Base-by-base conservation (phyloP, 2,888 invertebrate species). In the Sepioteuthis lessoniana region DNA sequence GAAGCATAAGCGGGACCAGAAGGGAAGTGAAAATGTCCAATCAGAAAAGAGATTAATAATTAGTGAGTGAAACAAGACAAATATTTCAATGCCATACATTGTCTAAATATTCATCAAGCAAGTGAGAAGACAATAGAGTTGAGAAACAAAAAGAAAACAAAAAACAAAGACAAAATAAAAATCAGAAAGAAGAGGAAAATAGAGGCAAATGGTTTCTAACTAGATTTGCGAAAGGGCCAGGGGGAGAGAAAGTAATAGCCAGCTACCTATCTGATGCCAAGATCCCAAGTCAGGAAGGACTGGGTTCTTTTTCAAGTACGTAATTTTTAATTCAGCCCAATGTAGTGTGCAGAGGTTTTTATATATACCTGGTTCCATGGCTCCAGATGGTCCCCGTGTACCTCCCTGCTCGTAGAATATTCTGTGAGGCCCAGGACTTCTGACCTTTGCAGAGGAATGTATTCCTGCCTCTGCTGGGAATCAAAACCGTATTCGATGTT, bases 251-350 rank as follows among this genome's bases (percentile, higher is more conserved):
- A 3, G 0, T 35, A 76, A 76, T 76, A 76, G 76, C 76, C 76
- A 76, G 76, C 76, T 76, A 76, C 76, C 76, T 76, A 76, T 76
- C 76, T 76, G 76, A 76, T 76, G 76, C 76, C 76, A 76, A 76
- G 76, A 76, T 76, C 76, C 76, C 76, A n/a, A 76, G 76, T 76
- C 76, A 76, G 76, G 76, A 76, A 35, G 76, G n/a, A 76, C 76
- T 76, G 76, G 76, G 76, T 76, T 76, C 76, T 76, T 76, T 76
- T 76, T 76, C 76, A 76, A 76, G 76, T 76, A 76, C 13, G 19
- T 76, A n/a, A 76, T 76, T 76, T n/a, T 35, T 76, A 76, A n/a
- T 76, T 76, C 76, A 76, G 76, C n/a, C 76, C 76, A 76, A 76
- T 76, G 76, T 76, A n/a, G 13, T 76, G 76, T 76, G 76, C 76